Conservation (phyloP, 2,113 vertebrate species). For the Piprites chloris region DNA sequence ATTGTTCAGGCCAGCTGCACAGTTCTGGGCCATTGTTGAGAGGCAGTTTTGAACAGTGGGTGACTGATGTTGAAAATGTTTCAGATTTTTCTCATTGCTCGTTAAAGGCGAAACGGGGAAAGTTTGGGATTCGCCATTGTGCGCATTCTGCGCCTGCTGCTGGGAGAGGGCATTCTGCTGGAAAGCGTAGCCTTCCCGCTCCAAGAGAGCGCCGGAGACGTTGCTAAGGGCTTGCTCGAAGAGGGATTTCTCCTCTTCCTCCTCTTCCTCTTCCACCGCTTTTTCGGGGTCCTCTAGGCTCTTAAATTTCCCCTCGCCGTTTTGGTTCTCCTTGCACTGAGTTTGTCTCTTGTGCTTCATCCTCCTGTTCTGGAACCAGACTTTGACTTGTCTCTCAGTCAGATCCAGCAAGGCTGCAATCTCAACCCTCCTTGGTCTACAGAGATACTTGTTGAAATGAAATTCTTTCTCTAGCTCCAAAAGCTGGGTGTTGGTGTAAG, state of each 20-base stretch:
- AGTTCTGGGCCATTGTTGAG: constrained; percentile 93
- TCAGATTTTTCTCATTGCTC: constrained; percentile 96
- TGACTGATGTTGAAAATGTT: constrained; percentile 92
- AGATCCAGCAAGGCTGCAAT: constrained; percentile 94
- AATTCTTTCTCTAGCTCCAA: constrained; percentile 99
- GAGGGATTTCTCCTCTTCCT: constrained; percentile 83
- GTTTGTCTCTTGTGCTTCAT: constrained; percentile 99
- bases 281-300: constrained; percentile 81
- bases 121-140: constrained; percentile 89
- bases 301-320: constrained; percentile 85
- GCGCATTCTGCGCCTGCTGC: constrained; percentile 82
- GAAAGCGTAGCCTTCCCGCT: constrained; percentile 89
- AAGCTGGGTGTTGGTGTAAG: constrained; percentile 98
- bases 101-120: constrained; percentile 83
- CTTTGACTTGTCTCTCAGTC: constrained; percentile 97
- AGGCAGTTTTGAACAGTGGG: constrained; percentile 90
- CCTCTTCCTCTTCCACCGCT: constrained; percentile 79
- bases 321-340: constrained; percentile 94
- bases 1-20: constrained; percentile 95
- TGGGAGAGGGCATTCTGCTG: constrained; percentile 86
- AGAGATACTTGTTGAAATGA: constrained; percentile 98
- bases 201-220: constrained; percentile 83
- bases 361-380: constrained; percentile 98
- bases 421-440: constrained; percentile 93
- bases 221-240: constrained; percentile 81